Base-by-base conservation (phyloP, 2,888 invertebrate species). In the Blastobasis adustella region DNA sequence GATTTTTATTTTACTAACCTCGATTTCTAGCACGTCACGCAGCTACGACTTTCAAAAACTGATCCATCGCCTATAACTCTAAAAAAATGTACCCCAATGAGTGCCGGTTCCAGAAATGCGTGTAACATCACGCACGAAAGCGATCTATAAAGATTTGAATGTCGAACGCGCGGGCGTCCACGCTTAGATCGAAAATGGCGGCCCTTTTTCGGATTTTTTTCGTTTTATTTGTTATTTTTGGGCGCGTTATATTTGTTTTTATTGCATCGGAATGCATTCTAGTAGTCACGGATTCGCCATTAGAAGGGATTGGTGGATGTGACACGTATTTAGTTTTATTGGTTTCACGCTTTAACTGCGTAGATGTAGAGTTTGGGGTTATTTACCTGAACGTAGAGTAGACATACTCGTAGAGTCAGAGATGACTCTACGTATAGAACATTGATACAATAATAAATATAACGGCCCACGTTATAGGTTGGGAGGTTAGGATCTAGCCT, bases 131-230 rank as follows among this genome's bases (percentile, higher is more conserved):
- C 87, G 87, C 82, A 85, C 84, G 65, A 84, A 87, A 86, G 60
- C 84, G 79, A 87, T 87, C 86, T 79, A 78, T 87, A 75, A 83
- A 74, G 84, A 80, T 84, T 84, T 82, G 71, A 66, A 66, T 61
- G 54, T 54, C 57, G 71, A 61, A 79, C 81, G 83, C 80, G 80
- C 71, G 61, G 62, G 65, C 73, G 73, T 61, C 52, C 56, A 52
- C 55, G 51, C 54, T 36, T 49, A 44, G 44, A 58, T 62, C 61
- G 60, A 69, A 70, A 50, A 73, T 73, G 75, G 79, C 76, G 66
- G 75, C 57, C 51, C 60, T 63, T 71, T 78, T 76, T 72, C 49
- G 53, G 43, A 64, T 73, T 77, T 82, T 79, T 82, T 76, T 63
- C 53, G 46, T 66, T 72, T 73, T 82, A 83, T 85, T 83, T 83